Base-by-base conservation (phyloP, 1,140 invertebrate genomes). In the Bombus impatiens region DNA sequence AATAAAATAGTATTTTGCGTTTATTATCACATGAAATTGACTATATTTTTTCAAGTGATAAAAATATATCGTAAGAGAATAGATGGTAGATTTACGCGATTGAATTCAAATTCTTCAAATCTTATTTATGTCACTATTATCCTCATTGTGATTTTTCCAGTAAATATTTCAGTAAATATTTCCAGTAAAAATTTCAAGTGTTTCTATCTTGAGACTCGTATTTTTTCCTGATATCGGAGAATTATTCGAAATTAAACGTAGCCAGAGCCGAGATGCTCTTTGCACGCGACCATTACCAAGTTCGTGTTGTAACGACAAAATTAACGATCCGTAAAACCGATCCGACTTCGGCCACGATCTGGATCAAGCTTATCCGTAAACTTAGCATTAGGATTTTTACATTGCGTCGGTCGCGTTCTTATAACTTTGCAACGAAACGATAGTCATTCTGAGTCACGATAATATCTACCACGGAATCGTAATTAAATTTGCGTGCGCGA, bases 241-340 rank as follows among this genome's bases (percentile, higher is more conserved):
- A 91, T 91, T 87, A 86, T 70, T 75, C 72, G 35, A 89, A 91
- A 91, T 91, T 89, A 91, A 91, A 87, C 82, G 87, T 83, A 85
- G 75, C 76, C 44, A 75, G 57, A 75, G 78, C n/a, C 12, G 37
- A 67, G 70, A 74, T 44, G 84, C 86, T 91, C 40, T 90, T 91
- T 91, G 83, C 89, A 87, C 79, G 85, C 85, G 82, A 89, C 44
- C 82, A 89, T 90, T 91, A 89, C 82, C 82, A 42, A 78, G 15
- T 78, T 57, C 76, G 89, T 89, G 89, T 90, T 78, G 84, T 80
- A 89, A 90, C 82, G 89, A 89, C 53, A 57, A 90, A 90, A 90
- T 87, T 90, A 90, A 91, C 90, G 90, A 89, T 89, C 89, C 89
- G 87, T 91, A 89, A 91, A 90, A 90, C 82, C 82, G 82, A 91